Conservation (phyloP, 2,888 invertebrate genomes). For the Coronaproctus castanopsis region DNA sequence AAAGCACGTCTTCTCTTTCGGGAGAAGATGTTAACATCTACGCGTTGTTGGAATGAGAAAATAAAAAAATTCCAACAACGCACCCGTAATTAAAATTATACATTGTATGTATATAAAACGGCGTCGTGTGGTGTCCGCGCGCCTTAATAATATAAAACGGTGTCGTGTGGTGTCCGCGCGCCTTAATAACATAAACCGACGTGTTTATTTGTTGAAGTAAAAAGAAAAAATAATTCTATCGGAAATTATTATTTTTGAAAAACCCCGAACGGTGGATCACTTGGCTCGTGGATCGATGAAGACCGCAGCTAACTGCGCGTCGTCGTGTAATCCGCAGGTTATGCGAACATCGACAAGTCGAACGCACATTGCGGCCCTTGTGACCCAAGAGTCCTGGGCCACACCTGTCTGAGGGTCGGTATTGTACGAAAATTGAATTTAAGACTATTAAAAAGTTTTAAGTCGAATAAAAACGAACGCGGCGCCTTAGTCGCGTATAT, state of each 20-base stretch:
- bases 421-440: too few species aligned
- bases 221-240: not conserved
- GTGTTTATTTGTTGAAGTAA: not conserved
- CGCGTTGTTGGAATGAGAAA: too few species aligned
- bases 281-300: slow-evolving; percentile 40
- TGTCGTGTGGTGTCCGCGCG: not conserved
- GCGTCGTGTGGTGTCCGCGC: not conserved
- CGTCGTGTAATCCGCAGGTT: slow-evolving; percentile 29
- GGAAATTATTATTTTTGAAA: not conserved
- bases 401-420: slow-evolving; percentile 31
- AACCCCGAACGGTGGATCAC: slow-evolving; percentile 35
- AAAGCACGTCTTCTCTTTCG: too few species aligned
- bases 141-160: not conserved
- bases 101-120: too few species aligned
- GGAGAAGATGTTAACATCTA: too few species aligned
- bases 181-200: not conserved
- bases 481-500: too few species aligned
- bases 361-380: slow-evolving; percentile 38
- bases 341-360: slow-evolving; percentile 40
- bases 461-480: too few species aligned
- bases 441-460: too few species aligned
- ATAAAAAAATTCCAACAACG: too few species aligned
- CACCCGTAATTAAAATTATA: too few species aligned
- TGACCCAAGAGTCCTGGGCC: slow-evolving; percentile 29
- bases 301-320: slow-evolving; percentile 33